A percentile compares a stretch with the other conserved stretches of the same genome.
phyloP scores from a whole-genome alignment of 2,113 vertebrate species.

The Tenrec ecaudatus region DNA sequence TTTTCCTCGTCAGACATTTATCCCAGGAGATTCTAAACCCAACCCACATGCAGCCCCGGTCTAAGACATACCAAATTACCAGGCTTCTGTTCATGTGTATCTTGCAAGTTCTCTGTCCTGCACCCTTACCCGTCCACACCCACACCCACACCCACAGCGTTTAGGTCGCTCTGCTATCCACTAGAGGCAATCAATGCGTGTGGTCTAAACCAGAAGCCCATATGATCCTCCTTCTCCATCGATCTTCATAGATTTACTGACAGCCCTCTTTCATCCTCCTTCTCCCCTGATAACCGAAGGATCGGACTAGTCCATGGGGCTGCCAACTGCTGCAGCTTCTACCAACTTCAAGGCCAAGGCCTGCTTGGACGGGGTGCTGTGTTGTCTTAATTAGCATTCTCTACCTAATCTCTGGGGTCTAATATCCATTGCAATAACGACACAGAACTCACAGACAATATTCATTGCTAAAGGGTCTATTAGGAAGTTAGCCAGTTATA shows the following conservation, averaged over 20 bases:
- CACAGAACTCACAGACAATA: no score
- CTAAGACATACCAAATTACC: neutral
- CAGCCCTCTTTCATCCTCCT: neutral
- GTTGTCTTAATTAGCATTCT: no score
- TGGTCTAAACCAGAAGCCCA: neutral
- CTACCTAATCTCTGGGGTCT: no score
- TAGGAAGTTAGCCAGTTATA: no score
- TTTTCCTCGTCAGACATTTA: neutral
- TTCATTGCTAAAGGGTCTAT: no score
- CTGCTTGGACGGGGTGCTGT: no score
- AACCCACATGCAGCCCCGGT: neutral
- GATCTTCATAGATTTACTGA: neutral
- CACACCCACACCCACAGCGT: no score
- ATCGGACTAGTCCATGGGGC: neutral
- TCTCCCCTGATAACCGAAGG: neutral
- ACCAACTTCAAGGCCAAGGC: neutral
- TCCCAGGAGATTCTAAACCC: neutral
- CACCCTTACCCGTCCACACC: neutral
- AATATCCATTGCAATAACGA: no score
- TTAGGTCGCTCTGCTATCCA: neutral
- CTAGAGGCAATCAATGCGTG: neutral
- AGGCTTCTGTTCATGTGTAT: neutral
- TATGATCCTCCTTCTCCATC: neutral
- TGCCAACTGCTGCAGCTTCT: neutral
- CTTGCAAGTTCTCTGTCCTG: neutral